These are phyloP conservation scores for Pandion haliaetus DNA, from an alignment of 2,113 vertebrate species.

Conservation along the genomic window DNA sequence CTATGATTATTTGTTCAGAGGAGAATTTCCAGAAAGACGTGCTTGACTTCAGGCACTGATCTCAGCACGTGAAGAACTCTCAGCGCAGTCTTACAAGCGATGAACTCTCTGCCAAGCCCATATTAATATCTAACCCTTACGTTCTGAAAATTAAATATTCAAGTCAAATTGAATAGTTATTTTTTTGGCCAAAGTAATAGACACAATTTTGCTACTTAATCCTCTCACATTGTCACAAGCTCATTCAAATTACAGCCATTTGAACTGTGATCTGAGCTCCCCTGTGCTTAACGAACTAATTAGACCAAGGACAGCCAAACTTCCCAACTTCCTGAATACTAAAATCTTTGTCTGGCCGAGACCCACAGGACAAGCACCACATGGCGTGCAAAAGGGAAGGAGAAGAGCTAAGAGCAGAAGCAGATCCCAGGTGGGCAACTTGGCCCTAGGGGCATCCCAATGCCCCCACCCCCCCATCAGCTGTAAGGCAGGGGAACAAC, in stretches of 20 bases:
- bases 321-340: not conserved
- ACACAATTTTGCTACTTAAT: constrained; percentile 5
- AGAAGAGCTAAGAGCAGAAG: not conserved
- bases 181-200: constrained; percentile 9
- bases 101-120: constrained; percentile 19
- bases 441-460: not conserved
- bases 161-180: not conserved
- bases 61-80: constrained; percentile 12
- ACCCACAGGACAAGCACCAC: not conserved
- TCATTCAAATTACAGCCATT: constrained; percentile 26
- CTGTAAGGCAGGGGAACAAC: not conserved
- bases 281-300: constrained; percentile 24
- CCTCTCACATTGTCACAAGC: constrained; percentile 1
- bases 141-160: constrained; percentile 18
- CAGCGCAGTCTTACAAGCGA: not conserved
- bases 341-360: not conserved
- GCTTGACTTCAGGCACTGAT: constrained; percentile 4
- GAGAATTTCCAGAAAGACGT: not conserved
- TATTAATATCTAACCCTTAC: constrained; percentile 9
- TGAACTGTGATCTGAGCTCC: constrained; percentile 26
- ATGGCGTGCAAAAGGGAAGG: not conserved
- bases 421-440: not conserved
- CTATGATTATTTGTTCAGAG: not conserved
- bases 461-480: rapidly evolving
- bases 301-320: constrained; percentile 25